Conservation (phyloP, 2,888 invertebrate genomes). For the Thecophora atra region DNA sequence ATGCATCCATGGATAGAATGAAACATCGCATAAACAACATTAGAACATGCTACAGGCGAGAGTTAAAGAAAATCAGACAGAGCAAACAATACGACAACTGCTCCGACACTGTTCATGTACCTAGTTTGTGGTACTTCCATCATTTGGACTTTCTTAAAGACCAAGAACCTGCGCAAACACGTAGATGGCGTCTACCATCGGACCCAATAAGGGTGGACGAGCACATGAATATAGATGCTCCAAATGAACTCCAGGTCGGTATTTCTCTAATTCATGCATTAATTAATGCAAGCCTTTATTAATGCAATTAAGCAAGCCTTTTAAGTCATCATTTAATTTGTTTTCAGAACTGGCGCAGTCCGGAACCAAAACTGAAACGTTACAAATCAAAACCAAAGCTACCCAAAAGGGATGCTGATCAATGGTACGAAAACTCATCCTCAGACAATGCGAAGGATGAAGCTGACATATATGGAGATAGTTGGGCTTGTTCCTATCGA, state of each 20-base stretch:
- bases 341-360: not conserved
- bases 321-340: too few species aligned
- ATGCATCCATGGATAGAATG: conserved; percentile 31
- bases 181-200: not conserved
- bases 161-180: conserved; percentile 21
- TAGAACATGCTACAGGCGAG: conserved; percentile 33
- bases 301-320: too few species aligned
- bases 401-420: not conserved
- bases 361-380: not conserved
- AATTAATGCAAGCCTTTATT: not conserved
- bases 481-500: conserved; percentile 28
- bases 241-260: not conserved
- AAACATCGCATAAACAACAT: conserved; percentile 30
- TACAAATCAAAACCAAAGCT: conserved; percentile 1
- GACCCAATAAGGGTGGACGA: not conserved
- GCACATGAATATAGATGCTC: not conserved
- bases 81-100: conserved; percentile 14
- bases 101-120: conserved; percentile 19
- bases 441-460: conserved; percentile 7
- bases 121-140: conserved; percentile 39
- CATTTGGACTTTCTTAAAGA: conserved; percentile 33
- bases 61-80: conserved; percentile 33
- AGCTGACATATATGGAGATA: conserved; percentile 24
- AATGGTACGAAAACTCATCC: not conserved
- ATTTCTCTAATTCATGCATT: not conserved